These are phyloP conservation scores for Gavialis gangeticus DNA, from an alignment of 2,113 vertebrate species.

Conservation along the genomic window DNA sequence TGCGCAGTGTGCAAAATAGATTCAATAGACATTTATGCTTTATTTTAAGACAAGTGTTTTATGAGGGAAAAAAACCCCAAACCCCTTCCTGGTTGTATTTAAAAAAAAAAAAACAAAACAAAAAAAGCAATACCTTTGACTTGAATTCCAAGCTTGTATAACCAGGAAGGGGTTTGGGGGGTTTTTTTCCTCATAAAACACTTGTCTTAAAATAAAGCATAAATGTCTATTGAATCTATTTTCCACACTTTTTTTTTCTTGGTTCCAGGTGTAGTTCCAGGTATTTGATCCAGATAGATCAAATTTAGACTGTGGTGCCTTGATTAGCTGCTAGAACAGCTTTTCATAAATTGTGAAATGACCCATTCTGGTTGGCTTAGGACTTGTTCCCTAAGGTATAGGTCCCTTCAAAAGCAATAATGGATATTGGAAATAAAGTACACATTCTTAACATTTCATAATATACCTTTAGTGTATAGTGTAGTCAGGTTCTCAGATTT, in stretches of 20 bases:
- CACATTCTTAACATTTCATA: background rate
- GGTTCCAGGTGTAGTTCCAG: background rate
- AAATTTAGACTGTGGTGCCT: background rate
- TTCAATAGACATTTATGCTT: background rate
- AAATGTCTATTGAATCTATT: background rate
- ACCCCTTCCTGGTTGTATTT: background rate
- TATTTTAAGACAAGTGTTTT: background rate
- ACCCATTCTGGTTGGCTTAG: background rate
- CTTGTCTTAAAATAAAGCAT: too few species aligned
- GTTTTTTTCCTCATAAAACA: too few species aligned
- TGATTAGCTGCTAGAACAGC: background rate
- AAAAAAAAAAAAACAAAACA: too few species aligned
- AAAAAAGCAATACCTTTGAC: constrained; percentile 87
- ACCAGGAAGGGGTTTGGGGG: too few species aligned
- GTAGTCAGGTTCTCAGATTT: background rate
- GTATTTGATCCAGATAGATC: background rate
- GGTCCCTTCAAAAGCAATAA: background rate
- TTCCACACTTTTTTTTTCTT: background rate
- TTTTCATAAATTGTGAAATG: background rate
- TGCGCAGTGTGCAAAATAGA: background rate
- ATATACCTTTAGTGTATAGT: background rate
- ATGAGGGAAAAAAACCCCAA: background rate
- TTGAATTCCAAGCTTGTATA: constrained; percentile 96
- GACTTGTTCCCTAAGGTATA: background rate
- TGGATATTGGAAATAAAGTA: background rate